Evolutionary conservation across 2,888 invertebrate species (phyloP), one percentile per base, ranked within the genome.

Genomic region (Cryptus armator): DNA sequence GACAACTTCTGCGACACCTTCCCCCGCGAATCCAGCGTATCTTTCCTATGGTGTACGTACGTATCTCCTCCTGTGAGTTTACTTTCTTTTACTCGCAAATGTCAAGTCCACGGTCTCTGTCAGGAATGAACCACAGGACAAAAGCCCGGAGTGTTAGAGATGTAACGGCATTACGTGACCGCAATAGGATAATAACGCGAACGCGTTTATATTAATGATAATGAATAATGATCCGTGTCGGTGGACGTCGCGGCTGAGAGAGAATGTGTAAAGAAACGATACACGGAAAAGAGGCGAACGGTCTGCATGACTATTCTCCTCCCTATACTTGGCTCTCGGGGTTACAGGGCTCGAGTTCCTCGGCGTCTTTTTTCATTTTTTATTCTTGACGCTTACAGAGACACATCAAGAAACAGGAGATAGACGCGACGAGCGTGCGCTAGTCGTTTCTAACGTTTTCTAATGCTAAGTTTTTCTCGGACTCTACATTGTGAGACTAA

Each of bases 171-270:
- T 19, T 66, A 72, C 62, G 66, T 51, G 53, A 32, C 51, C 46
- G 19, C 44, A 16, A 70, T 68, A 75, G 56, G 32, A 62, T 62
- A 66, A 64, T 16, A 48, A 68, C 29, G 5, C 79, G 37, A 19
- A 44, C 66, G 37, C 53, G 37, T 71, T 83, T 51, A 48, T 76
- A 76, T 79, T 56, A 80, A 83, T 48, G 83, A 75, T 80, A 56
- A 80, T 80, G 79, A 75, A 80, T 75, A 64, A 83, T 76, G 83
- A 79, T 79, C 74, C 74, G 16, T 37, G 32, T 44, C 64, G n/a
- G 3, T 16, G 43, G 37, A 46, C 32, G 19, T 32, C 24, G 83
- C 43, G 67, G 24, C 24, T 24, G 24, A 24, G 24, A 24, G 16
- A 7, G 37, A 12, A 32, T 19, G 29, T n/a, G 12, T n/a, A 14